These are phyloP conservation scores for Atethmia centrago DNA, from an alignment of 2,888 invertebrate species.

Conservation along the genomic window DNA sequence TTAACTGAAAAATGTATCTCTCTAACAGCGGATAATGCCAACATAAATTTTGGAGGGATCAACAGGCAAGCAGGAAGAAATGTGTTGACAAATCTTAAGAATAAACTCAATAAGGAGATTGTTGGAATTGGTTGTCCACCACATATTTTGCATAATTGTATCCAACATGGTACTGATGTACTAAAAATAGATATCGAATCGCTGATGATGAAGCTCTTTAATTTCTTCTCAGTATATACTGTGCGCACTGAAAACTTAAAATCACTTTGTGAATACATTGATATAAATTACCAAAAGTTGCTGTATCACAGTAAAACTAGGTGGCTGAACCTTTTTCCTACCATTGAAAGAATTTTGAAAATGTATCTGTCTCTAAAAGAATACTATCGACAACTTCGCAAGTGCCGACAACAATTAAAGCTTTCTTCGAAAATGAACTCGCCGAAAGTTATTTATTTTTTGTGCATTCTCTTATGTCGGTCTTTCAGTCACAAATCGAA, in stretches of 20 bases:
- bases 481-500: neutral
- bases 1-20: neutral
- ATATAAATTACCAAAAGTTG: neutral
- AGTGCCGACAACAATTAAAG: neutral
- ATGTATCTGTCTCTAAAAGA: neutral
- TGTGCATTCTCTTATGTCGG: slow-evolving; percentile 3
- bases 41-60: neutral
- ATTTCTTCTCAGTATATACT: neutral
- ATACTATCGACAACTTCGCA: neutral
- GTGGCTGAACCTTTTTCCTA: neutral
- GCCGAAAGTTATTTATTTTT: neutral
- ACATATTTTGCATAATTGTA: neutral
- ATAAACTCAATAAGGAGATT: neutral
- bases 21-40: neutral
- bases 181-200: neutral
- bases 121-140: neutral
- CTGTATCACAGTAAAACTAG: neutral
- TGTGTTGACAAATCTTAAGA: neutral
- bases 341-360: neutral
- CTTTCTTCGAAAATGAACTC: neutral
- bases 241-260: neutral
- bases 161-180: neutral
- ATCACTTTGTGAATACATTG: slow-evolving; percentile 1
- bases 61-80: neutral
- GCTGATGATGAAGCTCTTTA: slow-evolving; percentile 2